These are phyloP conservation scores for Sorex araneus DNA, from an alignment of 2,113 vertebrate species.

Conservation along the genomic window DNA sequence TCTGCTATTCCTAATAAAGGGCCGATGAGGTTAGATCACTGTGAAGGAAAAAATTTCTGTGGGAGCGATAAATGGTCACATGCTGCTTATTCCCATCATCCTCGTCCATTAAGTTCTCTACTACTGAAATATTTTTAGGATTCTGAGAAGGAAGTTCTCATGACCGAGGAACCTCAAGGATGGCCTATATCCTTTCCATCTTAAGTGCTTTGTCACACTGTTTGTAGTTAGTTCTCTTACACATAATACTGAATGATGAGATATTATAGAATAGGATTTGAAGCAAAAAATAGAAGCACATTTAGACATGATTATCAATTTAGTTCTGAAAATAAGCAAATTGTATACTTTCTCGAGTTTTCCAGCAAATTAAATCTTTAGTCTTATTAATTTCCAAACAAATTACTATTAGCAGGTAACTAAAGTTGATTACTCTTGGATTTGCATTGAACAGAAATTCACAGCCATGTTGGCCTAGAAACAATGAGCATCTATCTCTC, in stretches of 20 bases:
- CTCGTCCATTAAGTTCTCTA: background rate
- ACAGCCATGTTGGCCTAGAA: too few relatives aligned
- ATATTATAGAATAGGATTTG: background rate
- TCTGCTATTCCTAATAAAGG: conserved; percentile 60
- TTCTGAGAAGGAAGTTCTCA: background rate
- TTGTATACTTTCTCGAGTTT: conserved; percentile 1
- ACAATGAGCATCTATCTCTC: too few relatives aligned
- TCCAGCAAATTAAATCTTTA: conserved; percentile 13
- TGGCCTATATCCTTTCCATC: background rate
- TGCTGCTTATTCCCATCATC: background rate
- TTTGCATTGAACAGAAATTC: too few relatives aligned
- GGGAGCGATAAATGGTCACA: background rate
- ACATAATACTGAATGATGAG: background rate
- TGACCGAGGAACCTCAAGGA: conserved; percentile 7
- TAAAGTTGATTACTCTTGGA: background rate
- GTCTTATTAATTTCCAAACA: conserved; percentile 47
- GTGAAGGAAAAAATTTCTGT: conserved; percentile 46
- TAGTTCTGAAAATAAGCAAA: conserved; percentile 48
- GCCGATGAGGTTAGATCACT: conserved; percentile 53
- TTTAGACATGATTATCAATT: conserved; percentile 5
- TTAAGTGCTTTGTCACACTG: background rate
- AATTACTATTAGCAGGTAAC: background rate
- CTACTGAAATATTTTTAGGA: conserved; percentile 29
- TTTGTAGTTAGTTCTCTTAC: background rate
- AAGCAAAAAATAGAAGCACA: background rate